Evolutionary conservation across 2,888 invertebrate species (phyloP), one percentile per base, ranked within the genome.

Genomic region (Pantelozetes paolii): DNA sequence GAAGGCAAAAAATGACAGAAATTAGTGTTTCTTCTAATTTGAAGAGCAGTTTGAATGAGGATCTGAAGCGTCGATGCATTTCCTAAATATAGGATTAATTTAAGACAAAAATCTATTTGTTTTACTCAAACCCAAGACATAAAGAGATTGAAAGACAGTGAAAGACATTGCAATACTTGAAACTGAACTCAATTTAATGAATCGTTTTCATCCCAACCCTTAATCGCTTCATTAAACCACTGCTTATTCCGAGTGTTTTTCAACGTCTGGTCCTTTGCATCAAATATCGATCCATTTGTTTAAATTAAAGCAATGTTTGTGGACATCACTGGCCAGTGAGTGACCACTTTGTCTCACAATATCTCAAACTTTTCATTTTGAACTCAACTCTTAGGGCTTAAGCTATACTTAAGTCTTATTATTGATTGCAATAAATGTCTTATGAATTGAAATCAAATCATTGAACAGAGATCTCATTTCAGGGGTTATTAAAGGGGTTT

Each of bases 181-280:
- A n/a, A n/a, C n/a, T n/a, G n/a, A 36, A 67, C 67, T 67, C 67
- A 67, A 67, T 67, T 67, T 40, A 67, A 20, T 40, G 67, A 32
- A 67, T 40, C 40, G 40, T 67, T 67, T 67, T 28, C 13, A 40
- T 8, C n/a, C 13, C n/a, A 67, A 67, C 67, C 67, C 40, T 67
- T 67, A 67, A 67, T 67, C 67, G 67, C 40, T 67, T 67, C 67
- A 67, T 67, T 67, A 67, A 67, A 67, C 67, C 67, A 59, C 59
- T 59, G n/a, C 59, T 59, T 59, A 30, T 30, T 32, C 18, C 59
- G 36, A 36, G 36, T 36, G 11, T 36, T n/a, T n/a, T n/a, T n/a
- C n/a, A n/a, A n/a, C n/a, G n/a, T n/a, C n/a, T n/a, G n/a, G n/a
- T n/a, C n/a, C n/a, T n/a, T 67, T 67, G n/a, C 13, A 67, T 67